These are phyloP conservation scores for Hepsetus odoe DNA, from an alignment of 2,113 vertebrate species.

Conservation along the genomic window DNA sequence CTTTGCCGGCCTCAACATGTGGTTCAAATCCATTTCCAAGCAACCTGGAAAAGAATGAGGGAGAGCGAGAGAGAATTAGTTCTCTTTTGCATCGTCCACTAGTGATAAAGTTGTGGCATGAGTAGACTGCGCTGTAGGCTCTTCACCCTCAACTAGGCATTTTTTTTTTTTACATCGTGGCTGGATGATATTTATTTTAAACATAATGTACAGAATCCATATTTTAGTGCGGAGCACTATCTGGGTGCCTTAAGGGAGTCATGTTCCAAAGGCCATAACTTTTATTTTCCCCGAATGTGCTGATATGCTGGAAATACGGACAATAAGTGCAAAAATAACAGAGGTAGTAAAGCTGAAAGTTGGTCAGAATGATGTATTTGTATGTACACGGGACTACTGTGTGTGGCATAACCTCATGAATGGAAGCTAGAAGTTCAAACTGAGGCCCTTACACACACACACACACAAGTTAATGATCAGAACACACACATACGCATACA, in stretches of 20 bases:
- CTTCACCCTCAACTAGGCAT: constrained; percentile 16
- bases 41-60: constrained; percentile 75
- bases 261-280: constrained; percentile 41
- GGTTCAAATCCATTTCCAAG: constrained; percentile 91
- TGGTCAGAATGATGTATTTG: constrained; percentile 52
- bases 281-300: constrained; percentile 51
- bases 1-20: constrained; percentile 90
- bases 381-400: constrained; percentile 14
- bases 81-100: constrained; percentile 2
- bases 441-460: not conserved
- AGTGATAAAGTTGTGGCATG: constrained; percentile 10
- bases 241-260: constrained; percentile 37
- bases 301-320: constrained; percentile 55
- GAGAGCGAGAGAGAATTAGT: not conserved
- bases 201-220: constrained; percentile 37
- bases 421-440: constrained; percentile 32
- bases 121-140: constrained; percentile 18
- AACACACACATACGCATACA: constrained; percentile 31
- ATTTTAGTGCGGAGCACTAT: constrained; percentile 29
- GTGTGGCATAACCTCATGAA: constrained; percentile 47
- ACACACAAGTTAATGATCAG: constrained; percentile 30
- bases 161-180: constrained; percentile 37
- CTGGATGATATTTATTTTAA: constrained; percentile 47
- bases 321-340: constrained; percentile 46
- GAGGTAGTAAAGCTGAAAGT: constrained; percentile 39